Percentiles rank a stretch among this genome's conserved stretches.
phyloP scores from a whole-genome alignment of 2,113 vertebrate genomes.

The Numida meleagris region DNA sequence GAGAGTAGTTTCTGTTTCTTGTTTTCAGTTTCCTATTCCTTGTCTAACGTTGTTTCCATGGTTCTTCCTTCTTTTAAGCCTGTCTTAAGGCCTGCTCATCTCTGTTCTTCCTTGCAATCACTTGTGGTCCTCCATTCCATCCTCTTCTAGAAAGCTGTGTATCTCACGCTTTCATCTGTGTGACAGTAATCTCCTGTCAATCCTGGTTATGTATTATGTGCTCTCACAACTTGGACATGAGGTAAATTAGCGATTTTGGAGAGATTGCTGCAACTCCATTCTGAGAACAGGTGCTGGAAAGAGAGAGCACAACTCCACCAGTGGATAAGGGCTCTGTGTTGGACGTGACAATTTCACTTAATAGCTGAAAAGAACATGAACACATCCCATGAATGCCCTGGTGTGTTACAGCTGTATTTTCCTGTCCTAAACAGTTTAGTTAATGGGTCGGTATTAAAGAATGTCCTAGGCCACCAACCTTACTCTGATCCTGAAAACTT shows the following conservation, averaged over 20 bases:
- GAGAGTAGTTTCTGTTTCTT: not conserved
- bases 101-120: not conserved
- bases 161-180: not conserved
- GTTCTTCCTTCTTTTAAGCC: not conserved
- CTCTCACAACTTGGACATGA: not conserved
- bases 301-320: not conserved
- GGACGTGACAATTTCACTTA: not conserved
- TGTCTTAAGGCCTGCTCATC: not conserved
- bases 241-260: not conserved
- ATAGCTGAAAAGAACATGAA: not conserved
- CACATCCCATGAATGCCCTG: not conserved
- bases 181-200: not conserved
- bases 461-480: not conserved
- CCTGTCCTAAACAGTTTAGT: not conserved
- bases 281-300: not conserved
- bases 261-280: not conserved
- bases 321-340: not conserved
- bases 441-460: not conserved
- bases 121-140: not conserved
- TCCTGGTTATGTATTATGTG: not conserved
- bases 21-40: not conserved
- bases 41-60: not conserved
- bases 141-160: not conserved
- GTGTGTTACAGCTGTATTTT: not conserved
- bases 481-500: not conserved